Evolutionary conservation across 2,797 vertebrate species (phyloP), one percentile per base, ranked within the genome.

Genomic region (Echeneis naucrates): DNA sequence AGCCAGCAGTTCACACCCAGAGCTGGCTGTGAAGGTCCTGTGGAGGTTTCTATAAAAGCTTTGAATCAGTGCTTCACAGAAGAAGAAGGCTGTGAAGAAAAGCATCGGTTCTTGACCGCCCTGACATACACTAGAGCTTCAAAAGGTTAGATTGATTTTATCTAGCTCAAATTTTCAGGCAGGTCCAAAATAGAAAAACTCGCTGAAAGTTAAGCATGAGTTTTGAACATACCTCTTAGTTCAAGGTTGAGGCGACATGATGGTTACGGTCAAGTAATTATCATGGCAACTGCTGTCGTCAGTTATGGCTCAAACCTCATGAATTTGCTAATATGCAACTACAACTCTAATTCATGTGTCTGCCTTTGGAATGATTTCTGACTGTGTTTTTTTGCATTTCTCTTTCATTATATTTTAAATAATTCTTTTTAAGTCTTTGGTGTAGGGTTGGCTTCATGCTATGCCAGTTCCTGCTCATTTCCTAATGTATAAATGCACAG

Each of bases 401-500:
- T 40, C 19, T 33, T 37, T 17, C 0, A 8, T 13, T 55, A 5
- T 5, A 5, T 40, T 40, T 16, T 16, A 40, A 16, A 40, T 17
- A 6, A 16, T 40, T 40, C 21, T 0, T 30, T 44, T 8, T 60
- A 2, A 1, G 17, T 24, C 7, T 21, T 3, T 30, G 5, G 13
- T 55, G 1, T 32, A 2, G 10, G 12, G 45, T 60, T 44, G 45
- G 14, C 63, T 50, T 58, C 4, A 48, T 32, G 68, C 45, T 13
- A 14, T 40, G 33, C 1, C 35, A 44, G 16, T 38, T 42, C 7
- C 12, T 17, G 48, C 40, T 27, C 19, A 44, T 65, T 59, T 12
- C 60, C 44, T 32, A 72, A 77, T 44, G 12, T 48, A 71, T 57
- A 2, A 65, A 48, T 73, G 37, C 8, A 17, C 44, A 2, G 30